A percentile compares a stretch with the other conserved stretches of the same genome.
phyloP scores from a whole-genome alignment of 2,113 vertebrate species.

The Pedetes capensis region DNA sequence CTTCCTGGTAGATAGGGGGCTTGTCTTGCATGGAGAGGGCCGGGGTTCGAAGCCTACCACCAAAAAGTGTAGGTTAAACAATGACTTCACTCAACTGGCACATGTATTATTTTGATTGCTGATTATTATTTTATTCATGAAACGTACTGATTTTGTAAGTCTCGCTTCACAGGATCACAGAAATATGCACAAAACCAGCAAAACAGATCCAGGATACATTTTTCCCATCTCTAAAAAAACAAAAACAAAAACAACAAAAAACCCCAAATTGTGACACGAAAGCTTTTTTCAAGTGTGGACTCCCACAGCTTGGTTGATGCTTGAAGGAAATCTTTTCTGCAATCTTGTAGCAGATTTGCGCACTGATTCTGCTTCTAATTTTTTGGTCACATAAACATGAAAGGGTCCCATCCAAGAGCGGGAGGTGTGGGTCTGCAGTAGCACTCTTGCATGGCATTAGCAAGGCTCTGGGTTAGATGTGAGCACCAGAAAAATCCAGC shows the following conservation, averaged over 20 bases:
- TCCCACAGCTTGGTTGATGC: not conserved
- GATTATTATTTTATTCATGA: not conserved
- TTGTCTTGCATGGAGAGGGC: too few species aligned
- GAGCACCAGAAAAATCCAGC: too few species aligned
- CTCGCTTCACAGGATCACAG: not conserved
- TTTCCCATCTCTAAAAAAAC: not conserved
- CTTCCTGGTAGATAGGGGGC: too few species aligned
- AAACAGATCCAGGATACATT: not conserved
- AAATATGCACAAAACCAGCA: not conserved
- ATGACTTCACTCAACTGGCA: accelerated
- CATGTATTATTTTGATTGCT: not conserved
- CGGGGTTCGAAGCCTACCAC: too few species aligned
- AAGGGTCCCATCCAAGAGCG: not conserved
- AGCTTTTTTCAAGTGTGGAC: not conserved
- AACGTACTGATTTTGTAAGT: not conserved
- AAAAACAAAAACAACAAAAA: too few species aligned
- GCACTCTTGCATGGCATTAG: too few species aligned
- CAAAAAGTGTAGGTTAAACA: not conserved
- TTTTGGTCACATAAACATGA: not conserved
- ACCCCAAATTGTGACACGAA: not conserved
- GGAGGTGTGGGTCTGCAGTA: too few species aligned
- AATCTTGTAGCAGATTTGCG: not conserved
- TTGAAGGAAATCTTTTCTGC: not conserved
- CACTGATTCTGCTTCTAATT: not conserved
- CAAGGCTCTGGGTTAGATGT: too few species aligned